Percentiles rank a stretch among this genome's conserved stretches.
phyloP scores from a whole-genome alignment of 1,140 invertebrate genomes.

The Aradophagus sp. region DNA sequence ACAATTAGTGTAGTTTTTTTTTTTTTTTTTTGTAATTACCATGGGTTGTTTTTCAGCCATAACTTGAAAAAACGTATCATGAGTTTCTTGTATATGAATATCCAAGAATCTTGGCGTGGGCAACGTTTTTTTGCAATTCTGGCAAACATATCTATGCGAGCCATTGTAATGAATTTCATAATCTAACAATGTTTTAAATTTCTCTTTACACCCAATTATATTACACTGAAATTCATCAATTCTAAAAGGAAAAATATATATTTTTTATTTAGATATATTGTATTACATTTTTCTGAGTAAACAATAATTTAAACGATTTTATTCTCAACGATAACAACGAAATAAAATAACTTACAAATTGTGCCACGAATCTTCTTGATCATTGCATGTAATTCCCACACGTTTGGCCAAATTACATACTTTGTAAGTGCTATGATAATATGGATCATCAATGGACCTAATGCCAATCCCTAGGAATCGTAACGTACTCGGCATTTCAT shows the following conservation, averaged over 20 bases:
- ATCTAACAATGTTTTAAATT: constrained; percentile 70
- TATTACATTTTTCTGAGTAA: not conserved
- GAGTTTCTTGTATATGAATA: constrained; percentile 81
- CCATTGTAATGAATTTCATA: constrained; percentile 75
- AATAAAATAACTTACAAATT: constrained; percentile 58
- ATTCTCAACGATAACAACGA: not conserved
- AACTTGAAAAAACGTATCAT: constrained; percentile 82
- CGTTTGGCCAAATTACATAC: constrained; percentile 65
- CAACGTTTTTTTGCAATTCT: constrained; percentile 77
- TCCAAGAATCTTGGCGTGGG: constrained; percentile 81
- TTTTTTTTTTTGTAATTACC: too few species aligned
- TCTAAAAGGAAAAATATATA: constrained; percentile 55
- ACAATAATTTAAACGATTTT: not conserved
- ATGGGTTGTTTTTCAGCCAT: constrained; percentile 78
- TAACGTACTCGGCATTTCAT: constrained; percentile 27
- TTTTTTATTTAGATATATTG: not conserved
- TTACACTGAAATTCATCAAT: constrained; percentile 71
- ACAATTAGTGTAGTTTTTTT: too few species aligned
- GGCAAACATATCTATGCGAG: constrained; percentile 72
- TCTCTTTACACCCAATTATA: constrained; percentile 64
- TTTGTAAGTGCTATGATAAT: constrained; percentile 67
- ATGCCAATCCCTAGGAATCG: constrained; percentile 68
- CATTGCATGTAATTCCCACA: constrained; percentile 67
- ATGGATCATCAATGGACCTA: constrained; percentile 66
- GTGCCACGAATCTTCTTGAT: constrained; percentile 72